Evolutionary conservation across 2,113 vertebrate genomes (phyloP).

Genomic region (Boulengeromyrus knoepffleri): DNA sequence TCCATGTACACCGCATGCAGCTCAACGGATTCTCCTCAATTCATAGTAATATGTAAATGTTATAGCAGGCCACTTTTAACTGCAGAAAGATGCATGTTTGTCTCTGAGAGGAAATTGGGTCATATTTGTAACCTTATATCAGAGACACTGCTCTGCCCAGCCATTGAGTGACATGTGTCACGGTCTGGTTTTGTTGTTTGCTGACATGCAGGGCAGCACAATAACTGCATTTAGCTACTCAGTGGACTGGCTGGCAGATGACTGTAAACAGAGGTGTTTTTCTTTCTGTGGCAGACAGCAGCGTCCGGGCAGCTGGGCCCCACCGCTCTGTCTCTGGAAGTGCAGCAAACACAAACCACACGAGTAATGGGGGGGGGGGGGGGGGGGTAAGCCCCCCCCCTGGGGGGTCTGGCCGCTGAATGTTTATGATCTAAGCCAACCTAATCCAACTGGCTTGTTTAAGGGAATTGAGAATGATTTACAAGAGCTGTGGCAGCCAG

Average conservation of each 20-base stretch:
- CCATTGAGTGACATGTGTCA: background rate
- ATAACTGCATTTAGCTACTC: constrained; percentile 34
- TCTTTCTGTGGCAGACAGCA: constrained; percentile 55
- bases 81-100: background rate
- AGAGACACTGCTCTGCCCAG: background rate
- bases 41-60: background rate
- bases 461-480: constrained; percentile 73
- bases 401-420: constrained; percentile 68
- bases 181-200: background rate
- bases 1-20: background rate
- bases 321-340: constrained; percentile 49
- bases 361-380: constrained; percentile 36
- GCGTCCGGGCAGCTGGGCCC: constrained; percentile 29
- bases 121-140: background rate
- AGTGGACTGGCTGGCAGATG: constrained; percentile 5
- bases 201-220: constrained; percentile 23
- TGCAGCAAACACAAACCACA: constrained; percentile 57
- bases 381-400: constrained; percentile 39
- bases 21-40: background rate
- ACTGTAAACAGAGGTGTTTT: constrained; percentile 40
- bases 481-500: constrained; percentile 59
- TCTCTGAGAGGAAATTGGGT: background rate
- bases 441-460: constrained; percentile 75
- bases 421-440: constrained; percentile 73
- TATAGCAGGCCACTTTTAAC: background rate